Evolutionary conservation across 2,113 vertebrate genomes (phyloP), one percentile per base, ranked within the genome.

Genomic region (Aphyosemion australe): DNA sequence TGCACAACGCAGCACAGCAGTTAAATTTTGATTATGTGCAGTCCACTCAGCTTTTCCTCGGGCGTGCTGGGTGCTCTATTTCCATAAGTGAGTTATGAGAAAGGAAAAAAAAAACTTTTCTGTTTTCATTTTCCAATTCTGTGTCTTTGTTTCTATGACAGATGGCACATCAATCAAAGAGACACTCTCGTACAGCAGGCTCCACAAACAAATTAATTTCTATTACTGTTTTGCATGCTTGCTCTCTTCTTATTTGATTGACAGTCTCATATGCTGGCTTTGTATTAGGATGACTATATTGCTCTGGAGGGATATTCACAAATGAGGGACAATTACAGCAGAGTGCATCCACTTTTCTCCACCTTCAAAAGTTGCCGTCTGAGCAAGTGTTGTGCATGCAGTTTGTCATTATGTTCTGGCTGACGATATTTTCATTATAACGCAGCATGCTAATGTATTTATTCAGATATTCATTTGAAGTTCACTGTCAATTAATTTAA

Each of bases 171-270:
- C 79, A 78, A 65, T 87, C 84, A 82, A 61, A 72, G 64, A 79
- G 74, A 82, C 66, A 14, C 74, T 77, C 60, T 80, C 83, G 80
- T 76, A 81, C 82, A 77, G 85, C 77, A 86, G 65, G 75, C 68
- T 78, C 77, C 74, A 63, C 78, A 86, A 88, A 87, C 79, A 84
- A 88, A 88, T 87, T 86, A 83, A 90, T 82, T 87, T 83, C 45
- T 76, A 82, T 86, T 78, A 83, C 75, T 79, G 70, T 81, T 87
- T 79, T 84, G 74, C 70, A 78, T 79, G 79, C 78, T 47, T 34
- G 63, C 68, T 59, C 78, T 66, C 61, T 71, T 73, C 65, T 58
- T 47, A 51, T 65, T 67, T 87, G 83, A 82, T 78, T 87, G 84
- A 78, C 84, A 83, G 62, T 69, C 61, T 62, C 79, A 61, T 78